Base-by-base conservation (phyloP, 2,113 vertebrate genomes). In the Hipposideros armiger region DNA sequence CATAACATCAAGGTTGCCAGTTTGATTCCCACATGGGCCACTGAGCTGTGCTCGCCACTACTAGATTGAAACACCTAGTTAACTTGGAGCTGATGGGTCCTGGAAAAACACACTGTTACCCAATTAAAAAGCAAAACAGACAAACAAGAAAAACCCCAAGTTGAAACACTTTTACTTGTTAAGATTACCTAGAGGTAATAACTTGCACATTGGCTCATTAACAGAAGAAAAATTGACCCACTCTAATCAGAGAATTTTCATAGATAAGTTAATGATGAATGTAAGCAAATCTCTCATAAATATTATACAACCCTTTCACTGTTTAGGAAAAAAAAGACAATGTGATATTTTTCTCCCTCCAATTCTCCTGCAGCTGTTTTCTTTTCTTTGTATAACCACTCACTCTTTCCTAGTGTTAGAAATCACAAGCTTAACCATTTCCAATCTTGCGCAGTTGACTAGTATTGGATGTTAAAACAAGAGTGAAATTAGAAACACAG, bases 231-330 rank as follows among this genome's bases (percentile, higher is more conserved):
- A 92, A 69, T 30, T 58, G 56, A 11, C 26, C 24, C 4, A 19
- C 22, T 90, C 4, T 74, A 74, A 90, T 96, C 74, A 96, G n/a
- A 70, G 82, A 90, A 72, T 94, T 87, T 96, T 56, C 72, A 47
- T 58, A 87, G 56, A 91, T 96, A 97, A 96, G 50, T 92, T 95
- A 62, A 74, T 78, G 76, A 94, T 81, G 28, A 92, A 73, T 91
- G 2, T 90, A 96, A 88, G 50, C 60, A 97, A 84, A 88, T 11
- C 45, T 96, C 45, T 66, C 85, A 40, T 74, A 94, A 88, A 91
- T 66, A 24, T 36, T 36, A 36, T 36, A 36, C 36, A 82, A 60
- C 8, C 1, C 32, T 81, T 94, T 92, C 78, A 62, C 19, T 45
- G 11, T 72, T 90, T 88, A 86, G 85, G 76, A 85, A 94, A 97